These are phyloP conservation scores for Limnothrissa miodon DNA, from an alignment of 2,113 vertebrate species.

Conservation along the genomic window DNA sequence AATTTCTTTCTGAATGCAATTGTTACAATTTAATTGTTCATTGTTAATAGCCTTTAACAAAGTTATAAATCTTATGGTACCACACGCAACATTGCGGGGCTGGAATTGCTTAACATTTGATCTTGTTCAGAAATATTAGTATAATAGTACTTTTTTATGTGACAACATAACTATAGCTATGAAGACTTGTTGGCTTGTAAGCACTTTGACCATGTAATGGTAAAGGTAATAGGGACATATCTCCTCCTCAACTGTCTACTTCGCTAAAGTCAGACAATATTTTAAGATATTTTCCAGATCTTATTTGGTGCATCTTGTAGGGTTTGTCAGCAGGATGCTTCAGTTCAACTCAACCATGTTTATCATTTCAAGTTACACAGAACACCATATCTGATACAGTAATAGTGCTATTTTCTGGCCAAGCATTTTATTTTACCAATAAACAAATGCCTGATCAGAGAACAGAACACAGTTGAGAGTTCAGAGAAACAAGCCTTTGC, in stretches of 20 bases:
- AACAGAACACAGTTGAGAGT: too few species aligned
- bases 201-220: not conserved
- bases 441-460: too few species aligned
- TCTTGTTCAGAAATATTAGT: not conserved
- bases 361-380: not conserved
- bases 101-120: not conserved
- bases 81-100: not conserved
- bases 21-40: too few species aligned
- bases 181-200: not conserved
- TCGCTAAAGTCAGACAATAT: not conserved
- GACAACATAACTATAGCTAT: not conserved
- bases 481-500: too few species aligned
- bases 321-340: not conserved
- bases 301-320: not conserved
- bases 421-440: not conserved
- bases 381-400: not conserved
- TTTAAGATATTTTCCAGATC: too few species aligned
- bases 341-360: not conserved
- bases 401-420: not conserved
- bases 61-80: too few species aligned
- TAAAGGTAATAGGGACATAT: not conserved
- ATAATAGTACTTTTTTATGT: not conserved
- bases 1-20: too few species aligned
- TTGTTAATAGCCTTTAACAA: too few species aligned
- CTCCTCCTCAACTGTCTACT: not conserved